Percentiles rank a stretch among this genome's conserved stretches.
These are phyloP conservation scores for Chelidonichthys spinosus DNA, from an alignment of 2,797 vertebrate species.

Conservation along the genomic window DNA sequence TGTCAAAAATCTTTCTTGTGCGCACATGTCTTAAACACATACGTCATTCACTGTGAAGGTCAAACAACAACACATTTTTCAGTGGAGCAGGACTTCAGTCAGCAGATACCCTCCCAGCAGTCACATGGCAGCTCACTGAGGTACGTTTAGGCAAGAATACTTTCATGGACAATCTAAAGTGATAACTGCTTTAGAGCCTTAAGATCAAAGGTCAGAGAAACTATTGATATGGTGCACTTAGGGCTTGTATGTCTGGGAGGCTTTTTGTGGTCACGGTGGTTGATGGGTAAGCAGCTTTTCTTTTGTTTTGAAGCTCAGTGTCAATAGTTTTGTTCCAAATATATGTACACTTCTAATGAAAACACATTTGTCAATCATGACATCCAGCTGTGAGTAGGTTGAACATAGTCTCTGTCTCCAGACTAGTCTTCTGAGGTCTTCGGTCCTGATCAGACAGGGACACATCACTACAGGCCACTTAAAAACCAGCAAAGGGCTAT, in stretches of 20 bases:
- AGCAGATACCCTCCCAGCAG: background rate
- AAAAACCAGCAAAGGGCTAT: too few species aligned
- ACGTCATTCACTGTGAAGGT: background rate
- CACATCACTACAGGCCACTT: background rate
- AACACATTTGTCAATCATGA: conserved; percentile 36
- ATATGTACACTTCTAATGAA: conserved; percentile 31
- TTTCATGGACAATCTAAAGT: conserved; percentile 1
- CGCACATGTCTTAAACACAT: background rate
- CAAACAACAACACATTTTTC: conserved; percentile 2
- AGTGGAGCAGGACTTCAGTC: background rate
- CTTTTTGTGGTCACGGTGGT: conserved; percentile 13
- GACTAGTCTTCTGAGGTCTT: conserved; percentile 15
- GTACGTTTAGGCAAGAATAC: background rate
- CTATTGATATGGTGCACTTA: conserved; percentile 5
- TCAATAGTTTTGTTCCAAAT: background rate
- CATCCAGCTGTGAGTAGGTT: background rate
- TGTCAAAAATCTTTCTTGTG: background rate
- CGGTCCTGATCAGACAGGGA: background rate
- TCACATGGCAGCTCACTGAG: background rate
- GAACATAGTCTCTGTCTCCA: background rate
- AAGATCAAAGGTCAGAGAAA: conserved; percentile 23
- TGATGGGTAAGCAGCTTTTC: conserved; percentile 25
- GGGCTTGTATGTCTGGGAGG: background rate
- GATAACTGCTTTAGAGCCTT: conserved; percentile 2
- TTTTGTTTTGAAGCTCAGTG: conserved; percentile 22